Base-by-base conservation (phyloP, 2,113 vertebrate species). In the Lophura nycthemera region DNA sequence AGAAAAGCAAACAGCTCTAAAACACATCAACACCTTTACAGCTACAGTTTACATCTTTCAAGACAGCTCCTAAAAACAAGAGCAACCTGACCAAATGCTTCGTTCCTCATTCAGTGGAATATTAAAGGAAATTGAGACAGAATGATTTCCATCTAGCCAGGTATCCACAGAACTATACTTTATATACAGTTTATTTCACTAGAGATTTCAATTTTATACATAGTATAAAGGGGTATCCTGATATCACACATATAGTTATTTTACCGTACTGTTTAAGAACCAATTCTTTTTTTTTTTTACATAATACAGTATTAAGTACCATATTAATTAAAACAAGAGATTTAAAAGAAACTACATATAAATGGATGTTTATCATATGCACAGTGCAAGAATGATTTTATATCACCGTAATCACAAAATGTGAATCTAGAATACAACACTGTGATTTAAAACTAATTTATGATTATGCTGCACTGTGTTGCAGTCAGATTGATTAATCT, bases 141-240 rank as follows among this genome's bases (percentile, higher is more conserved):
- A 94, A 59, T 45, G 42, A 93, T 78, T 48, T 63, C 29, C 34
- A 43, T 50, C 76, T 54, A 91, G 75, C 70, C 70, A 84, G 64
- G 73, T 86, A 87, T 50, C 69, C 96, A 95, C 84, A 80, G 89
- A 93, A 25, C 90, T 92, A 73, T 75, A 92, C 92, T 48, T 95
- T 97, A 97, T 96, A 93, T 97, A 98, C 95, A 96, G 95, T 98
- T 98, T 98, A 98, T 98, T 98, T 94, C 97, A 97, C 97, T 97
- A 98, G 96, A 96, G 96, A 89, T 95, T 97, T 97, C 88, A 87
- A 89, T 96, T 98, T 97, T 98, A 98, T 98, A 98, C 97, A 98
- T 85, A 97, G 97, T 97, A 98, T 96, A 97, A 96, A 97, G 96
- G 97, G 94, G 89, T 96, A 97, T 97, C 94, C 92, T 93, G 97